Percentiles rank a stretch among this genome's conserved stretches.
Evolutionary conservation across 2,888 invertebrate genomes (phyloP).

Genomic region (Meandrusa payeni): DNA sequence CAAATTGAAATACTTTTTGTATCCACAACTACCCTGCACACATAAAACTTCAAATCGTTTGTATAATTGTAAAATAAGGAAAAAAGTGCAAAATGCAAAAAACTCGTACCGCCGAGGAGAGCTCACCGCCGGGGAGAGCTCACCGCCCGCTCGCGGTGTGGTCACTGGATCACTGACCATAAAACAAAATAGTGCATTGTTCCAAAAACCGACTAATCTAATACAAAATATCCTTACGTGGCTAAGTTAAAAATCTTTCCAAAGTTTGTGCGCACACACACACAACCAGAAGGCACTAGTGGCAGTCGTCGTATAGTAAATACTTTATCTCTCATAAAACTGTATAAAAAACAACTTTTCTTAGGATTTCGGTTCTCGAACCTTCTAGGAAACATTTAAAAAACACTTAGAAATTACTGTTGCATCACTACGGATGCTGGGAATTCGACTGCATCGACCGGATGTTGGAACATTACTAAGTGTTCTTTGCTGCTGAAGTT

Average conservation of each 20-base stretch:
- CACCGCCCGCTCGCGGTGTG: no score
- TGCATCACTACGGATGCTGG: no score
- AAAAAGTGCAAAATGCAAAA: slow-evolving; percentile 13
- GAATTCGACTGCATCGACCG: no score
- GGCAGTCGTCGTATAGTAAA: slow-evolving; percentile 1
- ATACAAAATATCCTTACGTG: slow-evolving; percentile 10
- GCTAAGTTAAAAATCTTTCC: slow-evolving; percentile 9
- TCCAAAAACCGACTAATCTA: slow-evolving; percentile 18
- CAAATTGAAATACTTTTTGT: slow-evolving; percentile 43
- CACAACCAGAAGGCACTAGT: slow-evolving; percentile 14
- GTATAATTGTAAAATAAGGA: background rate
- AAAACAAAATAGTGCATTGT: background rate
- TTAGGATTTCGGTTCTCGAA: background rate
- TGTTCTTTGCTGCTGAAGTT: no score
- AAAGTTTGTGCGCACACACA: slow-evolving; percentile 5
- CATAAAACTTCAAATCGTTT: background rate
- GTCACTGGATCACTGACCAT: no score
- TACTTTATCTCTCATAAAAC: slow-evolving; percentile 5
- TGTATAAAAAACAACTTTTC: slow-evolving; percentile 11
- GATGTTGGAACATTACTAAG: no score
- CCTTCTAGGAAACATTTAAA: no score
- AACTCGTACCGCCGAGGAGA: background rate
- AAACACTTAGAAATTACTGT: no score
- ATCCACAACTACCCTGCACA: no score
- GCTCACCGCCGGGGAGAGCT: background rate